These are phyloP conservation scores for Ceratina australensis DNA, from an alignment of 1,140 invertebrate genomes.

Conservation along the genomic window DNA sequence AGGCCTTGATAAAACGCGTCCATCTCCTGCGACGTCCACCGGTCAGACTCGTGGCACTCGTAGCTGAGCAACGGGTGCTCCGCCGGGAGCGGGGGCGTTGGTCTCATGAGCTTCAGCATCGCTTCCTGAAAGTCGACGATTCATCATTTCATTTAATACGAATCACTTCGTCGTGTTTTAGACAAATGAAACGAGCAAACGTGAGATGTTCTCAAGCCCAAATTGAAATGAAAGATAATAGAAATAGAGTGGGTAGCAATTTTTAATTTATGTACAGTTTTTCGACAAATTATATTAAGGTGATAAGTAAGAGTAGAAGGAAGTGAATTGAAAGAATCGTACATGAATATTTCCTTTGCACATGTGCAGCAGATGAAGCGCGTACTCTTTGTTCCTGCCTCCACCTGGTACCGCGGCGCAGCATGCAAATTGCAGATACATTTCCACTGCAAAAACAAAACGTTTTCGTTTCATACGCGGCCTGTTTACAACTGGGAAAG, in stretches of 20 bases:
- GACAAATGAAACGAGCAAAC: background rate
- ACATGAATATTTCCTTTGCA: conserved; percentile 93
- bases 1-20: conserved; percentile 93
- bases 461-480: conserved; percentile 3
- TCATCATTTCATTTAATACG: background rate
- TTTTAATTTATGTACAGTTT: too few relatives aligned
- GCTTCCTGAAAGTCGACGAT: conserved; percentile 82
- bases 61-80: conserved; percentile 88
- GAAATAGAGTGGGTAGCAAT: too few relatives aligned
- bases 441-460: conserved; percentile 83
- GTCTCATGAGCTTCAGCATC: conserved; percentile 89
- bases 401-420: conserved; percentile 93
- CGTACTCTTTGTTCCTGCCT: conserved; percentile 96
- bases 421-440: conserved; percentile 95
- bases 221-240: too few relatives aligned
- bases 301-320: background rate
- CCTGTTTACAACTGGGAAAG: conserved; percentile 7
- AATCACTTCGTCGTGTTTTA: background rate
- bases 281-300: background rate
- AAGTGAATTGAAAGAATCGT: conserved; percentile 65
- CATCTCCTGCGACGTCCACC: conserved; percentile 93
- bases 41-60: conserved; percentile 87
- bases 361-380: conserved; percentile 93
- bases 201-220: background rate
- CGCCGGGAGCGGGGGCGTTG: conserved; percentile 85